These are phyloP conservation scores for Pungitius pungitius DNA, from an alignment of 2,113 vertebrate species.

Conservation along the genomic window DNA sequence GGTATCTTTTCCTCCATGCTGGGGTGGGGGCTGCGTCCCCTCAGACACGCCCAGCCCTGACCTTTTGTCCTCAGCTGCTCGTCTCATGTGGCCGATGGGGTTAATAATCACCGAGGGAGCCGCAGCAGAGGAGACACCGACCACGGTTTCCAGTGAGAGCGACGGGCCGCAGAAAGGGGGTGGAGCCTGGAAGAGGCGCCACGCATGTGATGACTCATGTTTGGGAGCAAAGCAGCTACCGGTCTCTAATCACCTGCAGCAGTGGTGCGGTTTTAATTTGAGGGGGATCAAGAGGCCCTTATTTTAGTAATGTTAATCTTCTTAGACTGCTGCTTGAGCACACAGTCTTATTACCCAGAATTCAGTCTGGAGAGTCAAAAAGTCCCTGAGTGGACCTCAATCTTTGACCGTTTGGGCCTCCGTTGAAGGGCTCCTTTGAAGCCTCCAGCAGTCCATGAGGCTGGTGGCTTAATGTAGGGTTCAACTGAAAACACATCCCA, in stretches of 20 bases:
- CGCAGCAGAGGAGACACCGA: background rate
- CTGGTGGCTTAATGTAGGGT: background rate
- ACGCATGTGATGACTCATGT: constrained; percentile 3
- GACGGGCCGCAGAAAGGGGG: background rate
- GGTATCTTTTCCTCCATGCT: too few species aligned
- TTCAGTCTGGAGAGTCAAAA: constrained; percentile 16
- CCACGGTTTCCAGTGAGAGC: constrained; percentile 7
- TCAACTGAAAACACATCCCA: constrained; percentile 17
- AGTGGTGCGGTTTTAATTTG: constrained; percentile 17
- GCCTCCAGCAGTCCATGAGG: background rate
- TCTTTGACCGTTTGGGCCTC: constrained; percentile 8
- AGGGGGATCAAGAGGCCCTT: constrained; percentile 1
- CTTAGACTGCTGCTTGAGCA: constrained; percentile 37
- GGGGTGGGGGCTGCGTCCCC: too few species aligned
- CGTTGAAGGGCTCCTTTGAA: background rate
- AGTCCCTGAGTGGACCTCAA: background rate
- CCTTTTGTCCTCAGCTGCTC: constrained; percentile 41
- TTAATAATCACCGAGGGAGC: constrained; percentile 72
- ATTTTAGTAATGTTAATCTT: constrained; percentile 24
- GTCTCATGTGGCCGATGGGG: constrained; percentile 53
- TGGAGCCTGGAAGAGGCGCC: background rate
- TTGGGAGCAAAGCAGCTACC: background rate
- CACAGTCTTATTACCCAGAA: constrained; percentile 44
- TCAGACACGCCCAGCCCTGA: constrained; percentile 1
- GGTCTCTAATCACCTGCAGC: background rate